Conservation (phyloP, 2,113 vertebrate genomes). For the Osmerus mordax region DNA sequence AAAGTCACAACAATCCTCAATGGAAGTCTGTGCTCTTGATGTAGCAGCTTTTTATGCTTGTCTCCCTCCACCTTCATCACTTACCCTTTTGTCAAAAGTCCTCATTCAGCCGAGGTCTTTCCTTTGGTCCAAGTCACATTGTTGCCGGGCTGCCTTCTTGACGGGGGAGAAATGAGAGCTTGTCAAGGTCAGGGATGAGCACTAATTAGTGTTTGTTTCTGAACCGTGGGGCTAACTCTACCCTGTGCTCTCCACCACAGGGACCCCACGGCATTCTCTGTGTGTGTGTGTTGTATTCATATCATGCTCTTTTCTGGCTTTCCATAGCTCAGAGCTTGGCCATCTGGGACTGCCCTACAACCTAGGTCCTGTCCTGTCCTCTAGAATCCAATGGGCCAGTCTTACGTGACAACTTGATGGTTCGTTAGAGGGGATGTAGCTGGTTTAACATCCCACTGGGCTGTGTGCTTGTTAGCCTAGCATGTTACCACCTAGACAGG, state of each 20-base stretch:
- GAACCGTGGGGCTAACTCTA: conserved; percentile 54
- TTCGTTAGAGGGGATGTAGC: conserved; percentile 23
- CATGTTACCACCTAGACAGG: conserved; percentile 62
- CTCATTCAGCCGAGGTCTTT: conserved; percentile 58
- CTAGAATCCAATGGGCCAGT: conserved; percentile 46
- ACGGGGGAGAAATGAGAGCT: conserved; percentile 47
- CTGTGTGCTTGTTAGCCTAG: conserved; percentile 68
- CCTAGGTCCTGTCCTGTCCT: conserved; percentile 35
- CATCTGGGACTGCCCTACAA: conserved; percentile 52
- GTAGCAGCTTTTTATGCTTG: conserved; percentile 56
- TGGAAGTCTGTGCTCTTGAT: conserved; percentile 56
- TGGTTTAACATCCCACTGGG: conserved; percentile 59
- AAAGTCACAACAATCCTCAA: conserved; percentile 58
- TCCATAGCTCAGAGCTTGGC: conserved; percentile 39
- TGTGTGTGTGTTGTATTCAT: conserved; percentile 36
- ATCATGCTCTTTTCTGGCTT: conserved; percentile 46
- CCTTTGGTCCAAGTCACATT: conserved; percentile 49
- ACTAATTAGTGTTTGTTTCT: conserved; percentile 64
- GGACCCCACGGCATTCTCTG: conserved; percentile 47
- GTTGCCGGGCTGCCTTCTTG: conserved; percentile 54
- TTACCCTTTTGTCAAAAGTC: conserved; percentile 63
- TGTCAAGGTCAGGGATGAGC: conserved; percentile 67
- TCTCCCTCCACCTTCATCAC: conserved; percentile 54
- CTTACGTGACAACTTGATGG: conserved; percentile 52
- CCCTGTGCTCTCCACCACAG: conserved; percentile 55